Base-by-base conservation (phyloP, 2,888 invertebrate species). In the Stenodera caucasica region DNA sequence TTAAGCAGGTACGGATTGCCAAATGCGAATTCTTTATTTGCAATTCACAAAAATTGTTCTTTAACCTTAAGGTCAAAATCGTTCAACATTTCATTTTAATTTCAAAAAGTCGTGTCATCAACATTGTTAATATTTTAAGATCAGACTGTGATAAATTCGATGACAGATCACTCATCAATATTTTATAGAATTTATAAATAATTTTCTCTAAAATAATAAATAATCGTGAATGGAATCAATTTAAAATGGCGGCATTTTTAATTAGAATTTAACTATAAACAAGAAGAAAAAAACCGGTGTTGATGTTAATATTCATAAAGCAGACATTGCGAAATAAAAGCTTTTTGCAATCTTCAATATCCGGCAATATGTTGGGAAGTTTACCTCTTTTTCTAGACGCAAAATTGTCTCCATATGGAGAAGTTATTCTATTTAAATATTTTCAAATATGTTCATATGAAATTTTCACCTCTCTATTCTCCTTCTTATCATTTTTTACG, bases 1-100 rank as follows among this genome's bases (percentile, higher is more conserved):
- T 72, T 56, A 70, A 66, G 53, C 65, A 71, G 72, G 72, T 72
- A 70, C 18, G 57, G 61, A 61, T 56, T 55, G 49, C 40, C 49
- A 18, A 11, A 11, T 11, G 40, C 40, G 40, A 40, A 23, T 45
- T 45, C 11, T 21, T 40, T 40, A 11, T 37, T 37, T 7, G 37
- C 9, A 0, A 21, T 23, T 45, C 12, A 2, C 1, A 23, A 23
- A 45, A 45, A 11, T 45, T 30, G 9, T 30, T 8, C 30, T 30
- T 30, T 37, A 21, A 45, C 45, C 21, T 8, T n/a, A 12, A n/a
- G 45, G 45, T 45, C 21, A 45, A 45, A 2, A 12, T 12, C 23
- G 21, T 40, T 18, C 18, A 37, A 18, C 45, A 45, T 23, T 9
- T 23, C 12, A 45, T 45, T 45, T 11, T 45, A 21, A 23, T 45